phyloP scores from a whole-genome alignment of 2,888 invertebrate genomes.

The Leucozona laternaria region DNA sequence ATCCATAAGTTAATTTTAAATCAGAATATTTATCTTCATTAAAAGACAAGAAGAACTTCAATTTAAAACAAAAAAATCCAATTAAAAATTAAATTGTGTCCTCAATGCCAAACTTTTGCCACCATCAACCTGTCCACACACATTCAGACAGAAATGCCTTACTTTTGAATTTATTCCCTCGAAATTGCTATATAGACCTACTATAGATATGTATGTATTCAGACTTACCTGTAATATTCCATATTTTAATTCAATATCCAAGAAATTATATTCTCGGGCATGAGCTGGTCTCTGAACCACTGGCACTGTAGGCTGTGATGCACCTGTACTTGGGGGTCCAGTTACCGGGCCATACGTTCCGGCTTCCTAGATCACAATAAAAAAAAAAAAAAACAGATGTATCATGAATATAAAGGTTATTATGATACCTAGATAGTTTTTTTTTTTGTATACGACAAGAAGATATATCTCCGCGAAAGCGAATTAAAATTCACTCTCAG shows the following conservation, averaged over 20 bases:
- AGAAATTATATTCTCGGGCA: slow-evolving; percentile 92
- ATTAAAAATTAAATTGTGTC: slow-evolving; percentile 34
- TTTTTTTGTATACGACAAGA: background rate
- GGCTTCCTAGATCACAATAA: slow-evolving; percentile 79
- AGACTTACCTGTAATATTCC: slow-evolving; percentile 93
- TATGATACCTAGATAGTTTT: background rate
- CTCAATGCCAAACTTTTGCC: slow-evolving; percentile 8
- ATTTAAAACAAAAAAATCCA: slow-evolving; percentile 36
- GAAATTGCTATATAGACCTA: background rate
- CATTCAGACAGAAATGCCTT: background rate
- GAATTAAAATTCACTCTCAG: slow-evolving; percentile 14
- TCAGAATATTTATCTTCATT: background rate
- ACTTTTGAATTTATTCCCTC: background rate
- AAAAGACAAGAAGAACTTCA: slow-evolving; percentile 6
- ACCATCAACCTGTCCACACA: background rate
- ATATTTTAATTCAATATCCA: slow-evolving; percentile 96
- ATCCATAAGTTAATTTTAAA: background rate
- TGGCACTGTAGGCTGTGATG: slow-evolving; percentile 83
- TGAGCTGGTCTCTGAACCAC: slow-evolving; percentile 86
- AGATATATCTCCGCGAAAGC: background rate
- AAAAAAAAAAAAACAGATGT: background rate
- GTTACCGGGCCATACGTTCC: slow-evolving; percentile 82
- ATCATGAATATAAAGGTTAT: slow-evolving; percentile 7
- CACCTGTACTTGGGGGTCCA: slow-evolving; percentile 83
- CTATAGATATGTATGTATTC: background rate